Evolutionary conservation across 30 jellyfish, hydroid and myxozoan species (phyloP).

Genomic region (Phacellophora camtschatica): DNA sequence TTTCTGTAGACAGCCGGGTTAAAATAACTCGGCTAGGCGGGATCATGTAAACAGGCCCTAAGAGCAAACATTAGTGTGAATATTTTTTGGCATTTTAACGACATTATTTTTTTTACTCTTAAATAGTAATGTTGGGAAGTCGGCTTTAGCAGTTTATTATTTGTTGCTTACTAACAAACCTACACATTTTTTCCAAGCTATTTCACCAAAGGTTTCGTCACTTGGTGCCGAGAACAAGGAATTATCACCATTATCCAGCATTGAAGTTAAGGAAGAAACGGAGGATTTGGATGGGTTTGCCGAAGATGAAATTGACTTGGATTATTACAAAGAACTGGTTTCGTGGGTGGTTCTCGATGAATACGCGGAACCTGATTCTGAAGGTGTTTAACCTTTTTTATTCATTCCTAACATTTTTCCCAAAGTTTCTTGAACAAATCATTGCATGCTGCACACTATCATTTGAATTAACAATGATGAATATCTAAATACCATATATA

Average conservation of each 20-base stretch:
- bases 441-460: too few species aligned
- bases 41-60: too few species aligned
- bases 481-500: too few species aligned
- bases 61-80: too few species aligned
- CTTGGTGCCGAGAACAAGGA: background rate
- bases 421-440: too few species aligned
- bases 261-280: background rate
- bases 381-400: background rate
- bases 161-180: background rate
- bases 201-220: background rate
- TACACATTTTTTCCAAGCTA: background rate
- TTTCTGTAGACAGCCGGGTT: too few species aligned
- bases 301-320: constrained; percentile 70
- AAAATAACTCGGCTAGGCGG: too few species aligned
- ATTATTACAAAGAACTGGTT: constrained; percentile 54
- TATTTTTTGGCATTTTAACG: too few species aligned
- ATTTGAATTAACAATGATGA: too few species aligned
- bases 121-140: too few species aligned
- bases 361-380: background rate
- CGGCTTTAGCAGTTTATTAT: too few species aligned
- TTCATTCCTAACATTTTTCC: background rate
- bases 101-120: too few species aligned
- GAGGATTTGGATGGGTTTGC: constrained; percentile 3
- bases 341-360: constrained; percentile 96
- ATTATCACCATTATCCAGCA: background rate